Base-by-base conservation (phyloP, 2,888 invertebrate species). In the Drosophila mercatorum region DNA sequence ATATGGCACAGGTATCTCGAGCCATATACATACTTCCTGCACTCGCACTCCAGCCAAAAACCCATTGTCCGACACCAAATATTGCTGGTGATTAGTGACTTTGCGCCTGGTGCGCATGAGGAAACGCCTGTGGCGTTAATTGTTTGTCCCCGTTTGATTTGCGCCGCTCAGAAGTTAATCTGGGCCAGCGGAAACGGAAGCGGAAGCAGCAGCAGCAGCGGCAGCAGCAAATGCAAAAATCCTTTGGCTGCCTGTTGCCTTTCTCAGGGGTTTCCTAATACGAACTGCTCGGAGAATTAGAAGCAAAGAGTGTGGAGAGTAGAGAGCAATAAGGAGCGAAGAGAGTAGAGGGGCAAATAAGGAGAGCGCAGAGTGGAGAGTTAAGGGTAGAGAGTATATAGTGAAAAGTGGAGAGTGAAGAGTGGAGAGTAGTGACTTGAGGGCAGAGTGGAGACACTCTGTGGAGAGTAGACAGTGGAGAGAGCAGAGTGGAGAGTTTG, bases 81-180 rank as follows among this genome's bases (percentile, higher is more conserved):
- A 68, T 68, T 68, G 56, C 46, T 75, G 70, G 66, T 78, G 73
- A 84, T 84, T 88, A 86, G 83, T 88, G 87, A 86, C 81, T 83
- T 81, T 79, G 73, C 68, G 78, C 69, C 73, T 63, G 68, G 52
- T 14, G 17, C 67, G 47, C 43, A 56, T 62, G 22, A 72, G 69
- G 58, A 72, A 85, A 83, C 83, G 69, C 87, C 87, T 86, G 87
- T 53, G 84, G 82, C 84, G 84, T 88, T 83, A 87, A 88, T 85
- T 81, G 89, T 83, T 81, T 68, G 75, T 70, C 63, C 60, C 28
- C 67, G 67, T 83, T 87, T 85, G 79, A 85, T 86, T 85, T 72
- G 84, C 56, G 59, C 85, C 85, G 89, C 87, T 67, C 47, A 69
- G 68, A 68, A 83, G 87, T 68, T 86, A 78, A 86, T 78, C 89